A percentile compares a stretch with the other conserved stretches of the same genome.
Evolutionary conservation across 2,113 vertebrate genomes (phyloP).

Genomic region (Ancistrus triradiatus): DNA sequence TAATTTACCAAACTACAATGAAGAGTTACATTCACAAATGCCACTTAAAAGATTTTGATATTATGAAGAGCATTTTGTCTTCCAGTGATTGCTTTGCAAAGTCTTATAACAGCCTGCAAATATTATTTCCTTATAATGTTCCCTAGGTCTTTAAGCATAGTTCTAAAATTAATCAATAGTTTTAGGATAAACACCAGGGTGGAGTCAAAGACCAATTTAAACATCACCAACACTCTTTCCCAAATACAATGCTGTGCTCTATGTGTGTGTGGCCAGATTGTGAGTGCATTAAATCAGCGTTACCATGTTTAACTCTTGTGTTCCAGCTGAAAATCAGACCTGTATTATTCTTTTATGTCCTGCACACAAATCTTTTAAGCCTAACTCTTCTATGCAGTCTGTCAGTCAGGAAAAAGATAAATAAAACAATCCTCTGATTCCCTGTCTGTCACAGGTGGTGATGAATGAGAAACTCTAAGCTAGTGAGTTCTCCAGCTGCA

Average conservation of each 20-base stretch:
- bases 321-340: conserved; percentile 32
- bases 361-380: conserved; percentile 44
- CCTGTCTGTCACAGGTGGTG: conserved; percentile 62
- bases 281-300: conserved; percentile 41
- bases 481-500: conserved; percentile 60
- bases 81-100: no score
- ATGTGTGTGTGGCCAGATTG: conserved; percentile 33
- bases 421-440: conserved; percentile 61
- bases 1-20: no score
- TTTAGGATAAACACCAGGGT: no score
- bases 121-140: no score
- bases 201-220: no score
- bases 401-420: conserved; percentile 50
- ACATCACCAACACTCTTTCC: neutral
- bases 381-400: conserved; percentile 51
- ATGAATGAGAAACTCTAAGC: conserved; percentile 69
- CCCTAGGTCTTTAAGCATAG: no score
- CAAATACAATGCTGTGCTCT: conserved; percentile 9
- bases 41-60: no score
- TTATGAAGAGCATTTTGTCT: no score
- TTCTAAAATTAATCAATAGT: no score
- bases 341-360: conserved; percentile 36
- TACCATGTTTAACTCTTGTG: conserved; percentile 37
- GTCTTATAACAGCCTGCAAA: no score
- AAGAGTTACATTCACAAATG: no score